phyloP scores from a whole-genome alignment of 1,140 invertebrate genomes.

The Heliconius hewitsoni region DNA sequence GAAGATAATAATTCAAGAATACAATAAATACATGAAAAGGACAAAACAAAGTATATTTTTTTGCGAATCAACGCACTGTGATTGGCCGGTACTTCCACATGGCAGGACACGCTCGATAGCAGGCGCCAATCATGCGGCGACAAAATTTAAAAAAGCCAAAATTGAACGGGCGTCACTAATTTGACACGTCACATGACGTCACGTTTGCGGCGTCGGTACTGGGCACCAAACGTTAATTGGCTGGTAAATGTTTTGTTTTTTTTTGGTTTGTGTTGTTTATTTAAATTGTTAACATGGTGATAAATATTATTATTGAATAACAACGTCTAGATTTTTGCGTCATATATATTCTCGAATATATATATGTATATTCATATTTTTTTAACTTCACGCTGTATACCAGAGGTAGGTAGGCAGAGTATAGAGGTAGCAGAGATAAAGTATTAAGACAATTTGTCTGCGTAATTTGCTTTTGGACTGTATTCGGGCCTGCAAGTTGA shows the following conservation, averaged over 20 bases:
- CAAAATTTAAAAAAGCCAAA: slow-evolving; percentile 76
- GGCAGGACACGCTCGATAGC: slow-evolving; percentile 58
- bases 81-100: slow-evolving; percentile 47
- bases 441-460: too few relatives aligned
- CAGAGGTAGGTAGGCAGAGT: too few relatives aligned
- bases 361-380: too few relatives aligned
- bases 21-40: neutral
- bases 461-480: too few relatives aligned
- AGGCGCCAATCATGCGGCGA: slow-evolving; percentile 67
- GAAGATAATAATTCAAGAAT: neutral
- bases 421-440: too few relatives aligned
- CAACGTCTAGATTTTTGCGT: neutral
- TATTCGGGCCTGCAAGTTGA: too few relatives aligned
- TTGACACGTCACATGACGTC: slow-evolving; percentile 67
- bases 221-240: slow-evolving; percentile 59
- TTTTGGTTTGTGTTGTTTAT: neutral
- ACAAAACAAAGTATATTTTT: neutral
- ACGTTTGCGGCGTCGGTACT: slow-evolving; percentile 60
- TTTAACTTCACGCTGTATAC: too few relatives aligned
- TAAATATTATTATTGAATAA: neutral
- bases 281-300: neutral
- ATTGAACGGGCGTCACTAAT: slow-evolving; percentile 73
- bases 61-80: neutral
- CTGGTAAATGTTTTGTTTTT: slow-evolving; percentile 27
- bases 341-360: too few relatives aligned